These are phyloP conservation scores for Athalia rosae DNA, from an alignment of 2,888 invertebrate species.

Conservation along the genomic window DNA sequence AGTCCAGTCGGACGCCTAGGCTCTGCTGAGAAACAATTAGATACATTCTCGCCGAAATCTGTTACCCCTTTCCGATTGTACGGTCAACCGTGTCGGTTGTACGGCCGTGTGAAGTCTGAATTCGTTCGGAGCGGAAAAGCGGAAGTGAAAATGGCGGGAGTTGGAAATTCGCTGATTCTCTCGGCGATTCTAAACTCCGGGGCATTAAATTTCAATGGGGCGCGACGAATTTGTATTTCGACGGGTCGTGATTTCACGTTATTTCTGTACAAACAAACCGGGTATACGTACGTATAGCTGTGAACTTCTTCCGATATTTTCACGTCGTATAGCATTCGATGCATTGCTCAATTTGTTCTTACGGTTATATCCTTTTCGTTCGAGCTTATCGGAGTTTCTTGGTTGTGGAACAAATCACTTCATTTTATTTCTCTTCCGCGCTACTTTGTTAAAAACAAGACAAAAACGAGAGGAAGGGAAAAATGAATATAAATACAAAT, in stretches of 20 bases:
- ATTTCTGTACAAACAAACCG: too few species aligned
- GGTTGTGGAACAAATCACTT: background rate
- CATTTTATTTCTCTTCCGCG: background rate
- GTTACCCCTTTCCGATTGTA: background rate
- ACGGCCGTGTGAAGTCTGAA: constrained; percentile 15
- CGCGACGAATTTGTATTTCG: constrained; percentile 15
- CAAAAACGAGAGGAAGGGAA: too few species aligned
- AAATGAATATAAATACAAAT: too few species aligned
- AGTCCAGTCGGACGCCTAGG: too few species aligned
- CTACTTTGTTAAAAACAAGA: too few species aligned
- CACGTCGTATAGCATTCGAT: constrained; percentile 3
- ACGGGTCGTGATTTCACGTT: constrained; percentile 12
- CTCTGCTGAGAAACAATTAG: constrained; percentile 10
- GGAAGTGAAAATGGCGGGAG: background rate
- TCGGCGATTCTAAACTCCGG: constrained; percentile 2
- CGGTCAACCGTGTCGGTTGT: background rate
- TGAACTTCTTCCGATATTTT: background rate
- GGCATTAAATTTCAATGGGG: constrained; percentile 40
- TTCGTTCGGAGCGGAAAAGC: background rate
- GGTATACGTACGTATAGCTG: too few species aligned
- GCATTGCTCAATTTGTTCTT: constrained; percentile 7
- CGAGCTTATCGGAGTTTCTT: background rate
- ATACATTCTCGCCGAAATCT: constrained; percentile 1
- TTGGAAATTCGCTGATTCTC: constrained; percentile 7
- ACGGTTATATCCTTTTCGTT: constrained; percentile 15